Evolutionary conservation across 92 coral and sea anemone genomes (phyloP), one percentile per base, ranked within the genome.

Genomic region (Heliopora coerulea): DNA sequence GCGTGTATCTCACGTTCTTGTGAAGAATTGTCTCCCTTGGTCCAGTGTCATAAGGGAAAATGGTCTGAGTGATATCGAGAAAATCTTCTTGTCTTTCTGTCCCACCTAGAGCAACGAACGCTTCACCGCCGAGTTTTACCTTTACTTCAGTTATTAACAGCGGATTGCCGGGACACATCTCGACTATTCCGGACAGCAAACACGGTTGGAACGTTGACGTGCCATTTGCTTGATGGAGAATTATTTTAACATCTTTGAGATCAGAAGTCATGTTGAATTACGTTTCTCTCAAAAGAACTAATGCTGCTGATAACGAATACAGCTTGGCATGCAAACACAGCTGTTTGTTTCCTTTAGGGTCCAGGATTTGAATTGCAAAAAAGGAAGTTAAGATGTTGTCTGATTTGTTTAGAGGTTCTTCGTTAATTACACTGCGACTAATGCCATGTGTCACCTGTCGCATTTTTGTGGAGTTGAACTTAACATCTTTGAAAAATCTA

Each of bases 201-300:
- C 61, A 39, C 30, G 74, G 74, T 62, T 68, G 26, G 82, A 77
- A 65, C 50, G 79, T 57, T 14, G 70, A 79, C 11, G 35, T 77
- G 21, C 34, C 41, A 8, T 15, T 10, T 10, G 49, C 39, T 18
- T 67, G 58, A 44, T 54, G 32, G 54, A 67, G 74, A 67, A 67
- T 67, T 26, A 67, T 67, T 49, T 67, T 67, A 44, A 67, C 74
- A 28, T 67, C 74, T 24, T 67, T 67, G 26, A 67, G 58, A 30
- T 67, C 74, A 29, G 21, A 58, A 30, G 40, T 67, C 74, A 67
- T 67, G 21, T 42, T 40, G 72, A 35, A 37, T 37, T 37, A 4
- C 42, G 6, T 37, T 37, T 37, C 42, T 37, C 42, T 11, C 6
- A 37, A 37, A 11, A 4, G 11, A 4, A 4, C 6, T 37, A 37